These are phyloP conservation scores for Chaetorhynchus papuensis DNA, from an alignment of 2,113 vertebrate genomes.

Conservation along the genomic window DNA sequence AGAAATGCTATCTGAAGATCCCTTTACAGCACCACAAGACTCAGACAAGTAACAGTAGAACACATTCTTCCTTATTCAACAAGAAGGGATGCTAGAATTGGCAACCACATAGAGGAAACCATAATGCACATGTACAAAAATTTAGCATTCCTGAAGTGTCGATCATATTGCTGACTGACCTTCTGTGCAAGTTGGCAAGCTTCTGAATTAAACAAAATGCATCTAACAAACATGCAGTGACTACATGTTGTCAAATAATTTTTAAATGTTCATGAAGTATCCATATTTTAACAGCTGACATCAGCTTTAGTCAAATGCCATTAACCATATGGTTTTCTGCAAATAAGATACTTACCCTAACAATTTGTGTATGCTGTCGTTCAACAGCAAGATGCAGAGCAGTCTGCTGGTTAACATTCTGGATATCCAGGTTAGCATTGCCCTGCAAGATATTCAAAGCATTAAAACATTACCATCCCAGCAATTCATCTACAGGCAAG, in stretches of 20 bases:
- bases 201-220: neutral
- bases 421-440: slow-evolving; percentile 94
- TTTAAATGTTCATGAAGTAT: neutral
- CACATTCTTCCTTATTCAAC: neutral
- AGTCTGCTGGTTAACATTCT: slow-evolving; percentile 98
- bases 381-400: slow-evolving; percentile 96
- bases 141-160: neutral
- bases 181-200: neutral
- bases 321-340: neutral
- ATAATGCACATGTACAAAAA: neutral
- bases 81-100: neutral
- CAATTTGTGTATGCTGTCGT: slow-evolving; percentile 96
- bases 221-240: neutral
- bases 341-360: slow-evolving; percentile 81
- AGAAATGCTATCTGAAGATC: neutral
- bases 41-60: neutral
- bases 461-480: neutral
- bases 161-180: neutral
- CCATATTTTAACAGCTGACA: neutral
- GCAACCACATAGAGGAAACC: neutral
- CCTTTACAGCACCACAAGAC: neutral
- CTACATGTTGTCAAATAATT: neutral
- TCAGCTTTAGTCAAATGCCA: neutral
- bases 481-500: neutral
- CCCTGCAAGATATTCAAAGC: slow-evolving; percentile 75